Base-by-base conservation (phyloP, 2,888 invertebrate species). In the Plebejus anna region DNA sequence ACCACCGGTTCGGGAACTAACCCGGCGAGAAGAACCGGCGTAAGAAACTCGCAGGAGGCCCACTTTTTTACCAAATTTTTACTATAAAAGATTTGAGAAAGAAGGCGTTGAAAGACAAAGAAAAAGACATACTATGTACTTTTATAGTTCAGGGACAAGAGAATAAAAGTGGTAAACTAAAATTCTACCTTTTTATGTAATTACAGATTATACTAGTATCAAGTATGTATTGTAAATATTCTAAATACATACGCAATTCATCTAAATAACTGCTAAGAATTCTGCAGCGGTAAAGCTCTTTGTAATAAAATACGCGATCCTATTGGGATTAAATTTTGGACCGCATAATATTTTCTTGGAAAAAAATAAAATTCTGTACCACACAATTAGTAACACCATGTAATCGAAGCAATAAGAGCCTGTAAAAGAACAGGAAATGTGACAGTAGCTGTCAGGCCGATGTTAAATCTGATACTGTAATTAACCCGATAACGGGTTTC, bases 381-480 rank as follows among this genome's bases (percentile, higher is more conserved):
- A 11, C 3, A 22, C 3, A 28, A 61, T 66, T 36, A 66, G 32
- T 66, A 13, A 13, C 66, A 66, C 66, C 66, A 0, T 66, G 32
- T 71, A 38, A 71, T 42, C n/a, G 38, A 71, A 71, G 36, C 38
- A 42, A 22, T 75, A 77, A 77, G 61, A 75, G 57, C n/a, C 70
- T 70, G 57, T 75, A 78, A 72, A 78, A 76, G 42, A 71, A 22
- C 42, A n/a, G 42, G 38, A 71, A 42, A 42, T 71, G 42, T 47
- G 22, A 3, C 72, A 72, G 73, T 55, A 73, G 73, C 73, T 32
- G 73, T 72, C 72, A 42, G 72, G 1, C 28, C 51, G 47, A 28
- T 28, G 32, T 73, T 16, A 16, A 73, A 73, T 73, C 51, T 73
- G 73, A 73, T 51, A 73, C 73, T 47, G 32, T 55, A 73, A 73